phyloP scores from a whole-genome alignment of 2,797 vertebrate genomes.

The Nothura maculosa region DNA sequence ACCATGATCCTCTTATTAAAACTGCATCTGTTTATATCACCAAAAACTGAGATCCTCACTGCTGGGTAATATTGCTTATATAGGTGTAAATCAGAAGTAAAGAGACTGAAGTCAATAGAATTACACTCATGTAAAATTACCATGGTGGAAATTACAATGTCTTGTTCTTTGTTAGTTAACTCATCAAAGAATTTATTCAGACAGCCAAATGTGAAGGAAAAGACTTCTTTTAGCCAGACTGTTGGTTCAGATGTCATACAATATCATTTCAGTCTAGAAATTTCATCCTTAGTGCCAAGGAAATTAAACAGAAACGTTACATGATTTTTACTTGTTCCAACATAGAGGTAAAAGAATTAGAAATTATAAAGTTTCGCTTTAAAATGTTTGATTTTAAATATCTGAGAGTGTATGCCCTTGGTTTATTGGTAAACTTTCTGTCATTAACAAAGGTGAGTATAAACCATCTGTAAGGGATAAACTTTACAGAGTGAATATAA shows the following conservation, averaged over 20 bases:
- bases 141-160: not conserved
- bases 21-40: not conserved
- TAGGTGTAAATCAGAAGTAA: not conserved
- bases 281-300: slow-evolving; percentile 74
- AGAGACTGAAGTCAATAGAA: not conserved
- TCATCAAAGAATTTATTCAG: slow-evolving; percentile 72
- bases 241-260: slow-evolving; percentile 74
- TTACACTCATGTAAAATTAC: not conserved
- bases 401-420: not conserved
- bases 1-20: not conserved
- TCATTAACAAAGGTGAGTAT: not conserved
- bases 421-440: slow-evolving; percentile 1
- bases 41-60: not conserved
- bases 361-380: not conserved
- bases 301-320: slow-evolving; percentile 79
- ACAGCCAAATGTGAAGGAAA: slow-evolving; percentile 65
- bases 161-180: slow-evolving; percentile 30
- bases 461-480: not conserved
- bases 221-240: slow-evolving; percentile 64
- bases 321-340: slow-evolving; percentile 65
- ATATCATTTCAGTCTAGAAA: slow-evolving; percentile 77
- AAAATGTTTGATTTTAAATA: not conserved
- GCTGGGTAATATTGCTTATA: not conserved
- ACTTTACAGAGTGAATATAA: not conserved
- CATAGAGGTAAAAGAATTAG: slow-evolving; percentile 31